Evolutionary conservation across 2,888 invertebrate genomes (phyloP), one percentile per base, ranked within the genome.

Genomic region (Euzophera pinguis): DNA sequence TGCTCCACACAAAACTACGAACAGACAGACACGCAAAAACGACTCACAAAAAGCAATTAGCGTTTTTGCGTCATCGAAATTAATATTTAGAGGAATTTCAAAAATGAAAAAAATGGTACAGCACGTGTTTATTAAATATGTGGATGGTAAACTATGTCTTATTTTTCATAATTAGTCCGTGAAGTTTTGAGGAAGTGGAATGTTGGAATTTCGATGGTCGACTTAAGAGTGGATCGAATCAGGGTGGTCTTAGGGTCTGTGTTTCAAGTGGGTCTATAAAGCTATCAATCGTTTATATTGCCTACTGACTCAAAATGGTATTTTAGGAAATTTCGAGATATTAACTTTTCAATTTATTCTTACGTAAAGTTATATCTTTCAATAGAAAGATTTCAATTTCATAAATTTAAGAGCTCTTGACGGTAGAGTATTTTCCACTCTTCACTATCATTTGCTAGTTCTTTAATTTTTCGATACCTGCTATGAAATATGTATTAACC

Each of bases 81-180:
- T 85, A 84, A 89, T 85, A 83, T 88, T 86, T 81, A 75, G 71
- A 78, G 74, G 87, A 89, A 87, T 89, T 65, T 56, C 35, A 41
- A 47, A 52, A 60, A 68, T 4, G 1, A 72, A 82, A 83, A 81
- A 78, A 75, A 67, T 61, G 57, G 56, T 57, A 55, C 67, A 80
- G 88, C 89, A 89, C 89, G 89, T 89, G 89, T 88, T 90, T 82
- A 83, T 65, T 58, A 71, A 76, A 72, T 73, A 81, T 77, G 78
- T 67, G 78, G 79, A 82, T 69, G 75, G 75, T 73, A 72, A 81
- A 82, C 69, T 85, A 87, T 83, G 84, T 83, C 85, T 88, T 88
- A 89, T 88, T 89, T 86, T 76, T 86, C 81, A 81, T 88, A 89
- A 90, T 90, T 90, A 89, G 85, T 71, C 78, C 78, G 84, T 79